Evolutionary conservation across 2,797 vertebrate species (phyloP), one percentile per base, ranked within the genome.

Genomic region (Hirundo rustica): DNA sequence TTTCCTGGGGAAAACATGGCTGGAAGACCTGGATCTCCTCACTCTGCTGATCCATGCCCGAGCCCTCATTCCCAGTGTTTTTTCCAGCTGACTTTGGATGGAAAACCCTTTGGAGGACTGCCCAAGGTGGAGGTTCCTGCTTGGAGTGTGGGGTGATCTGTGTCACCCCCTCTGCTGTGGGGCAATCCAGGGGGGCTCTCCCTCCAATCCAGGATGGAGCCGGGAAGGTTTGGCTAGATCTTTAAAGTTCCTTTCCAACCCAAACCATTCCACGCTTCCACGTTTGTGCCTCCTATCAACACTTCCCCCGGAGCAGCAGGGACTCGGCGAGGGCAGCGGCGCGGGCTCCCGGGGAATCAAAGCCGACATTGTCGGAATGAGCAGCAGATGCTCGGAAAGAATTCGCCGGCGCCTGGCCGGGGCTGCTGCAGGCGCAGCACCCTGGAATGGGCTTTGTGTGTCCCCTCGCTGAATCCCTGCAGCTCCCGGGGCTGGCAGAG

Each of bases 371-470:
- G 95, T 95, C 7, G 58, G 80, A 99, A 99, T 97, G 98, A 98
- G 98, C 99, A 99, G 98, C 98, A 99, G 99, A 99, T 99, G 98
- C 98, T 98, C 65, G 97, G 93, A 97, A 98, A 98, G 94, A 96
- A 97, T 97, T 99, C 98, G 97, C 98, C 98, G 97, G 97, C 98
- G 97, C 98, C 97, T 98, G 98, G 92, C 83, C 0, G 60, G 64
- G 76, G 55, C 75, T 94, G 90, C 97, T 91, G 95, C 95, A 97
- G 97, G 95, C 96, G 70, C 95, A 94, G 95, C 68, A 44, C 79
- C 94, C 93, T 94, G 95, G 91, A 92, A 97, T 95, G 90, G 93
- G 87, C 86, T 94, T 93, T 97, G 96, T 97, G 94, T 97, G 94
- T 94, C 93, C 88, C 16, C 25, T 95, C 67, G 26, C 87, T 90